A percentile compares a stretch with the other conserved stretches of the same genome.
Conservation (phyloP, 1,140 invertebrate genomes). For the Oryzaephilus surinamensis region DNA sequence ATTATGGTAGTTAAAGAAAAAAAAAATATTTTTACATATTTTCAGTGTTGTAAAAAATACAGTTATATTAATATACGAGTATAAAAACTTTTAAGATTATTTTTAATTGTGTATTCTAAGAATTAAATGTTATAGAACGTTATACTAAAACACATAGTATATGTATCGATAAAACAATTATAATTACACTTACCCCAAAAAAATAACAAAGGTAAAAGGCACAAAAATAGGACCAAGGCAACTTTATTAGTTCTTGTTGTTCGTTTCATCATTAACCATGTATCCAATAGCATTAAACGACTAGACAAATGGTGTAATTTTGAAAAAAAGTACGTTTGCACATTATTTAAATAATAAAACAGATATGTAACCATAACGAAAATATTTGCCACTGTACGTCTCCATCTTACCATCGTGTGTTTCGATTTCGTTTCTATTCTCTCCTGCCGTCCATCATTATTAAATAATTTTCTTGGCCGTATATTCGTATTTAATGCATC, state of each 20-base stretch:
- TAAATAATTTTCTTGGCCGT: not conserved
- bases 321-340: constrained; percentile 8
- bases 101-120: not conserved
- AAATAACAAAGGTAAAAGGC: constrained; percentile 38
- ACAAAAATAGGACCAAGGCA: constrained; percentile 27
- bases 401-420: not conserved
- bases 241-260: constrained; percentile 25
- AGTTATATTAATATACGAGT: too few relatives aligned
- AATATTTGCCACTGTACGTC: not conserved
- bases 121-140: too few relatives aligned
- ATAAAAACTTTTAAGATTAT: not conserved
- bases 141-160: not conserved
- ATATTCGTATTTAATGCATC: not conserved
- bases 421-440: not conserved
- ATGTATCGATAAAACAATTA: not conserved
- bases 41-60: too few relatives aligned
- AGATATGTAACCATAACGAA: constrained; percentile 1
- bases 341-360: constrained; percentile 8
- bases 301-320: constrained; percentile 23
- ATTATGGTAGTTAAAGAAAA: too few relatives aligned
- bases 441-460: not conserved
- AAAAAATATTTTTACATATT: too few relatives aligned
- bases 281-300: constrained; percentile 38
- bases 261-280: constrained; percentile 34
- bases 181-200: constrained; percentile 37